These are phyloP conservation scores for Bombus confusus DNA, from an alignment of 1,140 invertebrate genomes.

Conservation along the genomic window DNA sequence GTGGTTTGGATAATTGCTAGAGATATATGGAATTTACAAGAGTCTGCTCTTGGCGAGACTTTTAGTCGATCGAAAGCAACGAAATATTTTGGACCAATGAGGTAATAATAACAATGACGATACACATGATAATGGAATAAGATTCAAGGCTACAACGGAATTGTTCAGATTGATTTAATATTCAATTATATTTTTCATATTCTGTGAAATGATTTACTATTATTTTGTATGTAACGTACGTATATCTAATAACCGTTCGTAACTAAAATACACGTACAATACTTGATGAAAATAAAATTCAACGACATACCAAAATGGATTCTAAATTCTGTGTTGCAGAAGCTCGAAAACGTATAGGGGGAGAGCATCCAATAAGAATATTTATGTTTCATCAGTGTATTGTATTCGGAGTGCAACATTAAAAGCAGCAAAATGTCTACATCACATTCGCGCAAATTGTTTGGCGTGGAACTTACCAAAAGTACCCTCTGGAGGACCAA, in stretches of 20 bases:
- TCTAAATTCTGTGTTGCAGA: background rate
- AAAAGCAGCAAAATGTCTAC: background rate
- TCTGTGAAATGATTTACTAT: too few species aligned
- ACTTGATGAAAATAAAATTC: background rate
- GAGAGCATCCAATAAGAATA: background rate
- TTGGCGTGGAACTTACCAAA: background rate
- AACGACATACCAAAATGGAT: too few species aligned
- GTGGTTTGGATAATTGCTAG: background rate
- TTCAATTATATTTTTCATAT: too few species aligned
- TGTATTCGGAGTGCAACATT: background rate
- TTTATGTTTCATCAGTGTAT: background rate
- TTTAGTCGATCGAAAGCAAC: background rate
- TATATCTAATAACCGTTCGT: background rate
- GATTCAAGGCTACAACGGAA: background rate
- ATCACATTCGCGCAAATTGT: background rate
- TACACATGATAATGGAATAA: background rate
- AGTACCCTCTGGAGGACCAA: background rate
- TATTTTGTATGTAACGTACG: background rate
- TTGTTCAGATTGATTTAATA: background rate
- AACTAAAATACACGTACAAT: background rate
- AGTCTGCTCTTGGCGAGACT: rapidly evolving
- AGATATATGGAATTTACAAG: background rate
- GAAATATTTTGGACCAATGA: background rate
- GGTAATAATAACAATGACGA: background rate
- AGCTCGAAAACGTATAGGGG: too few species aligned